Evolutionary conservation across 2,888 invertebrate genomes (phyloP), one percentile per base, ranked within the genome.

Genomic region (Athalia circularis): DNA sequence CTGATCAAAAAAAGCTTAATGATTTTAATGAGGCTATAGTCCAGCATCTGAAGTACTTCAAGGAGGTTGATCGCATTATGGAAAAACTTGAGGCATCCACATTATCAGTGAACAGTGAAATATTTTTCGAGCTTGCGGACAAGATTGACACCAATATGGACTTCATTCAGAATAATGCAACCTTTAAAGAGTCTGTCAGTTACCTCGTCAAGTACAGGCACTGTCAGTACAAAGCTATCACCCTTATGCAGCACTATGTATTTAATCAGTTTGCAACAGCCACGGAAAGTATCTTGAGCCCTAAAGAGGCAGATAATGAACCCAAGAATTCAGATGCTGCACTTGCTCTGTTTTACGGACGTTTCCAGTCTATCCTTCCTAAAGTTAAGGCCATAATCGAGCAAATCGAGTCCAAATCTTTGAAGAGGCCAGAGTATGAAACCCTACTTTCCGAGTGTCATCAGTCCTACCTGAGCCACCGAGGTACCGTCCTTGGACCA

Each of bases 351-450:
- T 98, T 97, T 87, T 99, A 99, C 87, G 98, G 98, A 0, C 97
- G 98, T 91, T 99, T 99, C 89, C 96, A 98, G 89, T 95, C 97
- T 0, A 95, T 96, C n/a, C 95, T 98, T 0, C 94, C 95, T 0
- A 96, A 97, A 88, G 93, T 98, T 0, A 95, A 94, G 85, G 93
- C 94, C 79, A 93, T 99, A 7, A 95, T 98, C 64, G 93, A 94
- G 80, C 94, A 97, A 85, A 92, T 99, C 47, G 98, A 99, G 90
- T 92, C 93, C 1, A 93, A 97, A 77, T 92, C 95, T 0, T 94
- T 94, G 74, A 93, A 92, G 80, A 94, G 94, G 87, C 91, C 94
- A 59, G 96, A 97, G 93, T 97, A 96, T 89, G 93, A 93, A 50
- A 93, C 94, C 61, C 92, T 96, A 8, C 91, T 97, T 54, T 89